These are phyloP conservation scores for Neodiprion fabricii DNA, from an alignment of 1,140 invertebrate species.

Conservation along the genomic window DNA sequence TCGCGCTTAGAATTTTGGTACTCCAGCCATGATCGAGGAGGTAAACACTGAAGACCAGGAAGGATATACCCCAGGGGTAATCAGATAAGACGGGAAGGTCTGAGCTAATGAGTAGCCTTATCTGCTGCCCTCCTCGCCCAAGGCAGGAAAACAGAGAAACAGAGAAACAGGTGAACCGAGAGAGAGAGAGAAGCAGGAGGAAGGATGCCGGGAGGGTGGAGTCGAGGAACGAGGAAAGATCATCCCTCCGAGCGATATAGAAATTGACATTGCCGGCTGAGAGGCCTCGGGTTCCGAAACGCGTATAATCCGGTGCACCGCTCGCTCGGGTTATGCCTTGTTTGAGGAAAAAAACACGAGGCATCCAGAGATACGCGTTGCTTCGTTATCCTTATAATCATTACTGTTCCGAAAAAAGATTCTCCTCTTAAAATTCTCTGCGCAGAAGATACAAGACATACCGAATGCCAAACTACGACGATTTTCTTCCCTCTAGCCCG, in stretches of 20 bases:
- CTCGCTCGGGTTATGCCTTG: too few species aligned
- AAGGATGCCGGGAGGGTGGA: background rate
- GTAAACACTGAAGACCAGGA: background rate
- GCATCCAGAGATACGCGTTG: too few species aligned
- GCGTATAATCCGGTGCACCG: too few species aligned
- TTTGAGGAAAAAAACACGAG: too few species aligned
- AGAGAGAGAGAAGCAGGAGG: background rate
- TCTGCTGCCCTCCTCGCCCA: background rate
- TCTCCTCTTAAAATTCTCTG: too few species aligned
- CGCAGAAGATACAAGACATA: too few species aligned
- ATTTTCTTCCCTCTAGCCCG: too few species aligned
- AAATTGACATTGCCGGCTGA: background rate
- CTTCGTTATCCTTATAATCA: too few species aligned
- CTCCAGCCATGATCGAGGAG: too few species aligned
- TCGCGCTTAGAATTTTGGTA: too few species aligned
- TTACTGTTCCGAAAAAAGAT: too few species aligned
- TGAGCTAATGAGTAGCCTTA: constrained; percentile 7
- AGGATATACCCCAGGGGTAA: background rate
- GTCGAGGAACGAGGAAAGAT: background rate
- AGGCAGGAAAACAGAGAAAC: background rate
- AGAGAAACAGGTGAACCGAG: background rate
- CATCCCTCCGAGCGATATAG: background rate
- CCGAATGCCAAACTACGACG: too few species aligned
- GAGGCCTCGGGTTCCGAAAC: background rate
- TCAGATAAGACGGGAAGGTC: background rate